Conservation (phyloP, 2,888 invertebrate species). For the Noctua janthina region DNA sequence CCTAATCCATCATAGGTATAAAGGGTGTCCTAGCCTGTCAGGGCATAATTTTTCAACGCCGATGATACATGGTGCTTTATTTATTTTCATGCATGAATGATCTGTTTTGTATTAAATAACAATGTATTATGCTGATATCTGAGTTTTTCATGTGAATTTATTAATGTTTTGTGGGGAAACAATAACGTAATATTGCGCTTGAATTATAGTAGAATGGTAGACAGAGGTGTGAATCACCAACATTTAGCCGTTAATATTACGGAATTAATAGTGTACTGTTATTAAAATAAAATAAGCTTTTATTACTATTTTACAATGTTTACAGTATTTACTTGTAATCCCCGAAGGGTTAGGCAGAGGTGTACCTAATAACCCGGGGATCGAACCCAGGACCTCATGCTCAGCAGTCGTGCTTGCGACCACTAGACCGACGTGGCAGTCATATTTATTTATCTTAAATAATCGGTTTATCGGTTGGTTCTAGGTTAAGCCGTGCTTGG, state of each 20-base stretch:
- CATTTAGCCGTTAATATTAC: neutral
- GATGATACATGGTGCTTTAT: slow-evolving; percentile 52
- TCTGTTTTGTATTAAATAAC: slow-evolving; percentile 53
- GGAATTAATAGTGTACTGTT: neutral
- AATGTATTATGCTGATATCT: slow-evolving; percentile 21
- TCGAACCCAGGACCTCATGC: too few relatives aligned
- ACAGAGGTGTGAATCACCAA: neutral
- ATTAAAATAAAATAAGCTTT: too few relatives aligned
- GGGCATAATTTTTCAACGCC: slow-evolving; percentile 55
- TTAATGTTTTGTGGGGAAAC: slow-evolving; percentile 19
- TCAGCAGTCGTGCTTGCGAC: too few relatives aligned
- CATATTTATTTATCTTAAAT: too few relatives aligned
- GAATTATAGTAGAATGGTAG: neutral
- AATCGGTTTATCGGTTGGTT: too few relatives aligned
- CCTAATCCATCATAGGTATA: slow-evolving; percentile 57
- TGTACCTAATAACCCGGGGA: too few relatives aligned
- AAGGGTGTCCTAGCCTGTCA: slow-evolving; percentile 50
- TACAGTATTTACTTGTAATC: too few relatives aligned
- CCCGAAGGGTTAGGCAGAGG: too few relatives aligned
- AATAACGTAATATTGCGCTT: neutral
- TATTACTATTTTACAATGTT: neutral
- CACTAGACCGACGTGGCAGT: too few relatives aligned
- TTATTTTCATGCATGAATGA: slow-evolving; percentile 54
- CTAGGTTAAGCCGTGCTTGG: too few relatives aligned
- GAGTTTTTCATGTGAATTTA: slow-evolving; percentile 1